Evolutionary conservation across 2,113 vertebrate species (phyloP).

Genomic region (Rynchops niger): DNA sequence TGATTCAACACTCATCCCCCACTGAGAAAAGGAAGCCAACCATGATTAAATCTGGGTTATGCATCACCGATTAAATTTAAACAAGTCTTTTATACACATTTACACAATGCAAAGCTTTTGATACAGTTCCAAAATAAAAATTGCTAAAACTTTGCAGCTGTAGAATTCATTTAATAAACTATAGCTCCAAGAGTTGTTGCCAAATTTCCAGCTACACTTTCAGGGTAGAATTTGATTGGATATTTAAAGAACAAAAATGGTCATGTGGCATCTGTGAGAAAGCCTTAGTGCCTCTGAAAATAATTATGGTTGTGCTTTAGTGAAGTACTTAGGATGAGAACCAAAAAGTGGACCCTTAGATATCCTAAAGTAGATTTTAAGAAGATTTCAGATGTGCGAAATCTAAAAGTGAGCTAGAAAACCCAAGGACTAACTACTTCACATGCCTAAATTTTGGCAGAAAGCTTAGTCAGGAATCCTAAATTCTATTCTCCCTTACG

Average conservation of each 20-base stretch:
- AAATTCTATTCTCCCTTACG: neutral
- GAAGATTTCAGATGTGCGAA: neutral
- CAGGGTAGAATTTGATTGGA: neutral
- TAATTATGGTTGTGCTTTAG: neutral
- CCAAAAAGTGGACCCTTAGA: neutral
- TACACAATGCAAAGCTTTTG: constrained; percentile 9
- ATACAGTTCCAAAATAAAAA: constrained; percentile 10
- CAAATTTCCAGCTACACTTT: neutral
- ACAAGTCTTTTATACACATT: neutral
- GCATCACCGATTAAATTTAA: neutral
- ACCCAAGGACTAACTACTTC: neutral
- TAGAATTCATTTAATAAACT: constrained; percentile 26
- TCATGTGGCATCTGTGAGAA: neutral
- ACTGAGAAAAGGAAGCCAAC: neutral
- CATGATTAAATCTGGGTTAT: neutral
- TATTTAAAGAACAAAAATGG: constrained; percentile 1
- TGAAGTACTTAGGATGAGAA: neutral
- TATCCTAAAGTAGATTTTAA: neutral
- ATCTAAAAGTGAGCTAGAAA: neutral
- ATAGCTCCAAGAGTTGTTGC: neutral
- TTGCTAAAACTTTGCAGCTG: neutral
- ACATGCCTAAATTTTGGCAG: neutral
- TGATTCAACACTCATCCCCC: neutral
- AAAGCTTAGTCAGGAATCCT: neutral
- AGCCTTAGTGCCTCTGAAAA: neutral